These are phyloP conservation scores for Falco columbarius DNA, from an alignment of 2,797 vertebrate genomes.

Conservation along the genomic window DNA sequence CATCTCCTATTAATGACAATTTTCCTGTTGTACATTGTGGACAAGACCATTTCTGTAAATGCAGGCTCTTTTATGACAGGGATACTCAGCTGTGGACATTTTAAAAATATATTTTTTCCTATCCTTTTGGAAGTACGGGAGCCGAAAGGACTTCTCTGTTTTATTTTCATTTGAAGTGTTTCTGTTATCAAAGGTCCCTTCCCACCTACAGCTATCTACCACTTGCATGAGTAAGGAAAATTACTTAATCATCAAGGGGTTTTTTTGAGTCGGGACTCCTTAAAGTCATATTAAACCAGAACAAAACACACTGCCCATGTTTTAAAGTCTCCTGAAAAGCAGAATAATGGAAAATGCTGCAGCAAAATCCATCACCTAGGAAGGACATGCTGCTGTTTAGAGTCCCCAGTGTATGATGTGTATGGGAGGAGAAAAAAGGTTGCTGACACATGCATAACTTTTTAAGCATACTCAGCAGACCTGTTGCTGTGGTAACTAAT, in stretches of 20 bases:
- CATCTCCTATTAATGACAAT: neutral
- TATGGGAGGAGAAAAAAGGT: neutral
- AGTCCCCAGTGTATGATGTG: neutral
- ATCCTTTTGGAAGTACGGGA: neutral
- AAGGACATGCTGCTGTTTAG: neutral
- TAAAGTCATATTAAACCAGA: neutral
- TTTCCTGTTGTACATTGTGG: neutral
- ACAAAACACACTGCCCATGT: neutral
- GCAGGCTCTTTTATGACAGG: neutral
- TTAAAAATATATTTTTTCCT: neutral
- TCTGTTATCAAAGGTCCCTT: neutral
- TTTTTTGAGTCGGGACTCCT: neutral
- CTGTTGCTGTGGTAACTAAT: slow-evolving; percentile 70
- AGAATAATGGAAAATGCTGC: neutral
- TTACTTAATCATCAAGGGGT: fast-evolving
- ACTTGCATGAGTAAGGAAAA: neutral
- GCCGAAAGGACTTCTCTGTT: neutral
- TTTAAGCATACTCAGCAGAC: slow-evolving; percentile 23
- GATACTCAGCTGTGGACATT: neutral
- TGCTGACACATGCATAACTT: slow-evolving; percentile 37
- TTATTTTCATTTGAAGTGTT: neutral
- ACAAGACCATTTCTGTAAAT: neutral
- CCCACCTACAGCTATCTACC: neutral
- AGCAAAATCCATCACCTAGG: neutral
- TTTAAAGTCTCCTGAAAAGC: neutral